Conservation (phyloP, 2,888 invertebrate species). For the Fragum sueziense region DNA sequence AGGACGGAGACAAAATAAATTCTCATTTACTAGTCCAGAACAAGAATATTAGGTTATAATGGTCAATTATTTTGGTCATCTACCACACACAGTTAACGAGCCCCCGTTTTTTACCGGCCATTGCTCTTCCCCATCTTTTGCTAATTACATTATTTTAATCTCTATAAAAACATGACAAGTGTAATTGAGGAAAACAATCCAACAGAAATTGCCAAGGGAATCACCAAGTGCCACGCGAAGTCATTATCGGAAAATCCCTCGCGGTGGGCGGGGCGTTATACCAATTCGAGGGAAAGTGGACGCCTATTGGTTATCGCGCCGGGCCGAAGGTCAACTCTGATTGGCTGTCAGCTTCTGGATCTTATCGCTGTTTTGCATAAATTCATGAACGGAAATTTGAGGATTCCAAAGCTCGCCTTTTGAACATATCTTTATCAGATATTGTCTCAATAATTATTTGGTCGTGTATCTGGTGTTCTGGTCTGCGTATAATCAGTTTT, state of each 20-base stretch:
- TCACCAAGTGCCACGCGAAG: constrained; percentile 21
- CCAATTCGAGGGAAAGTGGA: constrained; percentile 12
- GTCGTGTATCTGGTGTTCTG: constrained; percentile 53
- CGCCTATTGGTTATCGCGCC: constrained; percentile 33
- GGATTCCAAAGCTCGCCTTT: constrained; percentile 20
- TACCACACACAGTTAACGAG: constrained; percentile 15
- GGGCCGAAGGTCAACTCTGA: constrained; percentile 12
- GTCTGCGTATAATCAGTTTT: constrained; percentile 57
- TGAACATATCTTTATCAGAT: constrained; percentile 53
- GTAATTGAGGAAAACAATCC: constrained; percentile 22
- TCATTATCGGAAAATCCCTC: background rate
- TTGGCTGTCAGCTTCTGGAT: constrained; percentile 35
- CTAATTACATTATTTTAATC: constrained; percentile 25
- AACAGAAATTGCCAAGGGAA: constrained; percentile 27
- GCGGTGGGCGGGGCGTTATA: constrained; percentile 24
- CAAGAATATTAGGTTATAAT: background rate
- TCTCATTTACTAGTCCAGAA: too few species aligned
- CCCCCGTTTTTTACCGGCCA: constrained; percentile 5
- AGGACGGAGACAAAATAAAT: too few species aligned
- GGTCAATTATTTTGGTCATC: constrained; percentile 7
- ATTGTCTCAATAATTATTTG: constrained; percentile 56
- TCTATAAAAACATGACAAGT: constrained; percentile 28
- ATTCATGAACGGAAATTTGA: constrained; percentile 28
- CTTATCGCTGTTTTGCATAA: constrained; percentile 50
- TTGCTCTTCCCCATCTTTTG: constrained; percentile 17